Base-by-base conservation (phyloP, 2,113 vertebrate species). In the Lipophrys pholis region DNA sequence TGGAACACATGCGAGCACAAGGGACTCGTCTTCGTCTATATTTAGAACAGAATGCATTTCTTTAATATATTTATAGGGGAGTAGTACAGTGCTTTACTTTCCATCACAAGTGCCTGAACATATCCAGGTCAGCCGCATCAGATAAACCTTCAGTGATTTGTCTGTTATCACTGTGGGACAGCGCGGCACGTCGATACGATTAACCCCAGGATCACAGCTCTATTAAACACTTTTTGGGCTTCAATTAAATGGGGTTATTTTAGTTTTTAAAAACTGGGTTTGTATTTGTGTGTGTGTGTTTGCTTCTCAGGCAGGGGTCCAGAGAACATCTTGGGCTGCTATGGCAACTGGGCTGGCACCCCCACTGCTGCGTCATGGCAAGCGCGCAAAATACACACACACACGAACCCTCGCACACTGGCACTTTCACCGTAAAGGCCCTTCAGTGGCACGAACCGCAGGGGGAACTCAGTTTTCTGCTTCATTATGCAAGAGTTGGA, bases 281-380 rank as follows among this genome's bases (percentile, higher is more conserved):
- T 57, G 53, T 40, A 48, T 51, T 57, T 5, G 50, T 57, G 51
- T 67, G 57, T 36, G 60, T 69, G 82, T 48, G 54, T 84, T 82
- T 63, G 50, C 63, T 72, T 80, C 60, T 80, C 78, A 73, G 79
- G 84, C 90, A 74, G 87, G 71, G 88, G 87, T 85, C 85, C 82
- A 88, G 69, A 89, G 81, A 78, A 87, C 77, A 81, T 90, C 86
- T 45, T 49, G 8, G 66, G 91, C 81, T 90, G 87, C 87, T 82
- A 90, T 90, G 78, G 86, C 86, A 91, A 91, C 89, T 17, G 64
- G 76, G 69, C 83, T 84, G 69, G 80, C 88, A 83, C 85, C 80
- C 89, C 85, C 73, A 78, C 78, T 70, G 80, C 69, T 80, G 69
- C 78, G 74, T 87, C 65, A 52, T 76, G 81, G 82, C 81, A 68